A percentile compares a stretch with the other conserved stretches of the same genome.
phyloP scores from a whole-genome alignment of 23 tunicate genomes.

The Ascidia mentula region DNA sequence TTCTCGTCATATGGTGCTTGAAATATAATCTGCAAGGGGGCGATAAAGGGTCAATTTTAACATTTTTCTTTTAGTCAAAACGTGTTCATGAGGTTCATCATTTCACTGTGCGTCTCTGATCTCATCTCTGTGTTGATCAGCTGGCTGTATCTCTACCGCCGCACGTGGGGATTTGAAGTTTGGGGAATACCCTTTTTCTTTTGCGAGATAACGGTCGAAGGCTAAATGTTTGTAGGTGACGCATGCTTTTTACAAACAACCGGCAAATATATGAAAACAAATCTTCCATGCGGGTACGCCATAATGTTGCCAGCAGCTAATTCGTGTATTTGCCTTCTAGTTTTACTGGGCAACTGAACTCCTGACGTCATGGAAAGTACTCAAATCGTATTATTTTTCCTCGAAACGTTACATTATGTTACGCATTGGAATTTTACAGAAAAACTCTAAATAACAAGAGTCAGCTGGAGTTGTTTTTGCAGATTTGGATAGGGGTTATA shows the following conservation, averaged over 20 bases:
- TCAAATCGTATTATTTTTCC: no score
- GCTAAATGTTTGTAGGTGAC: no score
- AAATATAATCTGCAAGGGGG: no score
- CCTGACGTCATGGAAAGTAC: constrained; percentile 41
- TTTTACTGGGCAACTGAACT: constrained; percentile 71
- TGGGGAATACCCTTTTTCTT: constrained; percentile 44
- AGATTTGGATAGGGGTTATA: constrained; percentile 39
- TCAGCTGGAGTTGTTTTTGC: no score
- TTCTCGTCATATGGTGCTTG: no score
- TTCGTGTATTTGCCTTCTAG: constrained; percentile 13
- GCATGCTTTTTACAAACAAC: no score
- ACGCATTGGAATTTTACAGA: no score
- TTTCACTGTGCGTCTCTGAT: constrained; percentile 67
- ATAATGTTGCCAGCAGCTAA: background rate
- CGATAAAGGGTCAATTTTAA: no score
- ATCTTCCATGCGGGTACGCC: background rate
- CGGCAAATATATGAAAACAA: background rate
- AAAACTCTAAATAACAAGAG: no score
- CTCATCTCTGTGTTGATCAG: constrained; percentile 55
- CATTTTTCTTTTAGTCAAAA: constrained; percentile 24
- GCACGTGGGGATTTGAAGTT: constrained; percentile 82
- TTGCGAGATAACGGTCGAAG: constrained; percentile 40
- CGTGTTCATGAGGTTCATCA: constrained; percentile 44
- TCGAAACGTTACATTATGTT: no score
- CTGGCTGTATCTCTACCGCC: constrained; percentile 62